Conservation (phyloP, 2,113 vertebrate genomes). For the Pteropus alecto region DNA sequence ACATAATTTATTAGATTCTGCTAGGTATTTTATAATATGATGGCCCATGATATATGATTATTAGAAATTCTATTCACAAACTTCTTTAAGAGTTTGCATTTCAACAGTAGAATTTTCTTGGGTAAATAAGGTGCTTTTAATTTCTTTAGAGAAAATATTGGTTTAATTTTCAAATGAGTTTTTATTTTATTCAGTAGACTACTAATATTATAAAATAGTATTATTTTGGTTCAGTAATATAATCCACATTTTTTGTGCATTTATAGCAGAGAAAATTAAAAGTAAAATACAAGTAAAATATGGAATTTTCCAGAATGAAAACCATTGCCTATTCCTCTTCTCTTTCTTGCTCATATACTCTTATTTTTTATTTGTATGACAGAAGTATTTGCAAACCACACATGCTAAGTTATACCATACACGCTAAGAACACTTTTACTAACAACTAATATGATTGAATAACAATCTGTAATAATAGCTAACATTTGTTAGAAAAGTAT, state of each 20-base stretch:
- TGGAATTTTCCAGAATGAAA: neutral
- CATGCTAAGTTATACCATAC: neutral
- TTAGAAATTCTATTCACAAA: neutral
- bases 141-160: constrained; percentile 33
- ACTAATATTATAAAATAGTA: neutral
- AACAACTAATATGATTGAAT: neutral
- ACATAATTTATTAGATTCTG: neutral
- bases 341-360: neutral
- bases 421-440: neutral
- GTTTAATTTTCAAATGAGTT: constrained; percentile 38
- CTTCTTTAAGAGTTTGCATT: neutral
- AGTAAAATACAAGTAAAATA: neutral
- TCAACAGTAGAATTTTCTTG: neutral
- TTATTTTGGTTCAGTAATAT: constrained; percentile 3
- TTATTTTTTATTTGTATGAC: neutral
- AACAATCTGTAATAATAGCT: neutral
- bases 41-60: neutral
- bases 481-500: neutral
- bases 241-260: neutral
- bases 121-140: neutral
- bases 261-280: neutral
- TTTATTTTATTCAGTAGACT: neutral
- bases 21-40: neutral
- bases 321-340: neutral
- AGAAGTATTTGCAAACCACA: neutral